These are phyloP conservation scores for Diloba caeruleocephala DNA, from an alignment of 2,888 invertebrate species.

Conservation along the genomic window DNA sequence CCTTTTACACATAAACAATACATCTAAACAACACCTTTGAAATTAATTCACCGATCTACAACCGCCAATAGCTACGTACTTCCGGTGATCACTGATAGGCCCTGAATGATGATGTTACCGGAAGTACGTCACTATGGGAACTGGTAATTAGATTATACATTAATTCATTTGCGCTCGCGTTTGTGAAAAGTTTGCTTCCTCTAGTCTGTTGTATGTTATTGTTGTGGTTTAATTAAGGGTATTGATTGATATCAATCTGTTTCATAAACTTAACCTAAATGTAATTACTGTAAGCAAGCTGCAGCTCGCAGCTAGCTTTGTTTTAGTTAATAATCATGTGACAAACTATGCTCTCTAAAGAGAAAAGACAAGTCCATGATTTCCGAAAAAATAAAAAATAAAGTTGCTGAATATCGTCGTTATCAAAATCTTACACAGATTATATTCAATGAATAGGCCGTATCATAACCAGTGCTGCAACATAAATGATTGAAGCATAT, in stretches of 20 bases:
- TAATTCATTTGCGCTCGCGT: conserved; percentile 56
- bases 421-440: too few relatives aligned
- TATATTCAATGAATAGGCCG: too few relatives aligned
- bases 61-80: conserved; percentile 55
- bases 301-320: too few relatives aligned
- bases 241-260: conserved; percentile 41
- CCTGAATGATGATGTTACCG: conserved; percentile 71
- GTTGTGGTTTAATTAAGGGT: conserved; percentile 36
- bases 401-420: too few relatives aligned
- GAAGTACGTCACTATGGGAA: conserved; percentile 83
- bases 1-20: conserved; percentile 42
- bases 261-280: conserved; percentile 10
- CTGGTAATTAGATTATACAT: conserved; percentile 86
- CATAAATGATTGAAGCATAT: too few relatives aligned
- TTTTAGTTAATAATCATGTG: too few relatives aligned
- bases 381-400: too few relatives aligned
- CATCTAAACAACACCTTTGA: conserved; percentile 46
- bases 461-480: too few relatives aligned
- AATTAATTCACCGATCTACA: conserved; percentile 46
- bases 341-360: too few relatives aligned
- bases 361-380: too few relatives aligned
- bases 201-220: conserved; percentile 18
- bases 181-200: conserved; percentile 56
- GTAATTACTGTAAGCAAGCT: background rate
- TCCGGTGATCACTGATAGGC: conserved; percentile 64